These are phyloP conservation scores for Argopecten irradians DNA, from an alignment of 1,140 invertebrate species.

Conservation along the genomic window DNA sequence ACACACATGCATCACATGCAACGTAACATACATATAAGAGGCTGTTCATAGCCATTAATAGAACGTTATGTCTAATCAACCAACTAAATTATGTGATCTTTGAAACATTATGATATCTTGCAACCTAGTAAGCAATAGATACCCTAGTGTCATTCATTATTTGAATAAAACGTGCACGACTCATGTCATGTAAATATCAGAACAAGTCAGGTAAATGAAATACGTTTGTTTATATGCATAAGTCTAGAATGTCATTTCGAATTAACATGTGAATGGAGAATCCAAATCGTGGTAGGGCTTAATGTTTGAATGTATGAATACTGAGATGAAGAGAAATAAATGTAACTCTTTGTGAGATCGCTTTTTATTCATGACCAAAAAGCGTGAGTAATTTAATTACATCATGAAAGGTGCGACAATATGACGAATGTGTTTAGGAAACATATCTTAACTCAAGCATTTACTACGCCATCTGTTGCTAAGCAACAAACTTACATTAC, in stretches of 20 bases:
- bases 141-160: too few relatives aligned
- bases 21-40: too few relatives aligned
- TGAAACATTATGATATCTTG: too few relatives aligned
- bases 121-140: too few relatives aligned
- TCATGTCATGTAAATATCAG: too few relatives aligned
- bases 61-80: too few relatives aligned
- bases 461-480: neutral
- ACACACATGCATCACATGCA: too few relatives aligned
- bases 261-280: constrained; percentile 6
- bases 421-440: constrained; percentile 3
- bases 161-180: too few relatives aligned
- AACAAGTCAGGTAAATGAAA: too few relatives aligned
- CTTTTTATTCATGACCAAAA: neutral
- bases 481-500: too few relatives aligned
- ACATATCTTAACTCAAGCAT: neutral
- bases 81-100: too few relatives aligned
- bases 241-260: neutral
- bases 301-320: constrained; percentile 23
- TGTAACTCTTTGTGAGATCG: neutral
- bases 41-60: too few relatives aligned
- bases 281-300: neutral
- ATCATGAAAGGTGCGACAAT: neutral
- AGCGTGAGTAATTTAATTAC: neutral
- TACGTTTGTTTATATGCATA: neutral
- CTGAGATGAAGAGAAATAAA: neutral